These are phyloP conservation scores for Drosophila merina DNA, from an alignment of 2,888 invertebrate genomes.

Conservation along the genomic window DNA sequence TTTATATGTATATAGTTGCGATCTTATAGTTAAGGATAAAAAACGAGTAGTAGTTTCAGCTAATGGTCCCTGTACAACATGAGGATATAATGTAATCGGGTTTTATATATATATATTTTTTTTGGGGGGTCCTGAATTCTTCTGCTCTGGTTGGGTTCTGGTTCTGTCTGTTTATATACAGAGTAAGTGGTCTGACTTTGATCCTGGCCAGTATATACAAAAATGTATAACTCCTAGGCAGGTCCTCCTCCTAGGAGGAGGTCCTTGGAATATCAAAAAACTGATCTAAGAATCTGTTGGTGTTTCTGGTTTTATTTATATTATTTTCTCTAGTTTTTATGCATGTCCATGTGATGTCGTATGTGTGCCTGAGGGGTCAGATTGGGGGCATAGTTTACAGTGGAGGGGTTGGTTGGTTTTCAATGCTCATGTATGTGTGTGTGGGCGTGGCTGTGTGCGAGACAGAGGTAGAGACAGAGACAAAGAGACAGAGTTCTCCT, in stretches of 20 bases:
- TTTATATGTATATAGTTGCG: slow-evolving; percentile 27
- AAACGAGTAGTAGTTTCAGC: slow-evolving; percentile 28
- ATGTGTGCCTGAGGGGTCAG: slow-evolving; percentile 12
- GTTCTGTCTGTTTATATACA: slow-evolving; percentile 35
- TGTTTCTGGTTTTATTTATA: slow-evolving; percentile 3
- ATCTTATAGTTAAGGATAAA: slow-evolving; percentile 31
- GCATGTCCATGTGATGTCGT: slow-evolving; percentile 4
- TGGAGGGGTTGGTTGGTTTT: slow-evolving; percentile 23
- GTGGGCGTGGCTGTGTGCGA: slow-evolving; percentile 25
- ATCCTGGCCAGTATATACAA: slow-evolving; percentile 7
- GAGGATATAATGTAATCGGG: slow-evolving; percentile 8
- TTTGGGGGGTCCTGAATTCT: slow-evolving; percentile 2
- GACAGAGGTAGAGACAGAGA: slow-evolving; percentile 41
- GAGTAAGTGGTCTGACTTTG: slow-evolving; percentile 14
- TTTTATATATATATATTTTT: background rate
- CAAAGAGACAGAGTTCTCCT: slow-evolving; percentile 35
- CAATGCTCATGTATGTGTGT: slow-evolving; percentile 22
- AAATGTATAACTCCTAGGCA: background rate
- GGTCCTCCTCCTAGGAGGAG: background rate
- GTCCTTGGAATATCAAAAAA: background rate
- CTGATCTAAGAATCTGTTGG: slow-evolving; percentile 3
- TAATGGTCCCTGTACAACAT: slow-evolving; percentile 31
- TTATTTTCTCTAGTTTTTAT: background rate
- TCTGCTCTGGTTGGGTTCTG: slow-evolving; percentile 12
- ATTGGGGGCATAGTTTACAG: slow-evolving; percentile 22